phyloP scores from a whole-genome alignment of 2,888 invertebrate genomes.

The Tuta absoluta region DNA sequence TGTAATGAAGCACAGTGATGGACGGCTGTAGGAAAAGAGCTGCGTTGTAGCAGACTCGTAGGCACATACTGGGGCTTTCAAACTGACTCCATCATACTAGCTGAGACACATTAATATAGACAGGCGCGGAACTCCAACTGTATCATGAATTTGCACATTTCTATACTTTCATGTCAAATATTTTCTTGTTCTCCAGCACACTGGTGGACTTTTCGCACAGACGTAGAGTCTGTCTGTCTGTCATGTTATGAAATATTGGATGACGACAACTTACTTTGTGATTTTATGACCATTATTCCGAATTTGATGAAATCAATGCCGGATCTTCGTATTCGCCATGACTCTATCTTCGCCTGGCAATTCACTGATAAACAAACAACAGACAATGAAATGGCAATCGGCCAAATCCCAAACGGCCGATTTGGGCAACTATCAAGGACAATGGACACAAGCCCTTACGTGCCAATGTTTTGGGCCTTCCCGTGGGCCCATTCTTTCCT shows the following conservation, averaged over 20 bases:
- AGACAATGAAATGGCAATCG: neutral
- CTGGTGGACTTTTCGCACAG: too few relatives aligned
- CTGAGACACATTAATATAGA: neutral
- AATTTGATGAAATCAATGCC: neutral
- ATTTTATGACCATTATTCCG: too few relatives aligned
- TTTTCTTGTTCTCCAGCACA: too few relatives aligned
- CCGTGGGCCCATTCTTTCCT: conserved; percentile 24
- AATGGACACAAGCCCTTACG: conserved; percentile 27
- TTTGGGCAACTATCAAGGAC: neutral
- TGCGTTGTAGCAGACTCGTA: neutral
- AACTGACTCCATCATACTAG: neutral
- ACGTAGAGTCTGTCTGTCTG: too few relatives aligned
- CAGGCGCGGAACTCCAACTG: neutral
- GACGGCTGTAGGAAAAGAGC: too few relatives aligned
- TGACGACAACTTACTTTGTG: too few relatives aligned
- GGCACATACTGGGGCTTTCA: neutral
- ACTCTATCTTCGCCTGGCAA: neutral
- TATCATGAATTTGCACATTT: neutral
- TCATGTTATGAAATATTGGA: too few relatives aligned
- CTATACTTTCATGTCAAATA: too few relatives aligned
- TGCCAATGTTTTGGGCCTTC: conserved; percentile 24
- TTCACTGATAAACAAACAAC: neutral
- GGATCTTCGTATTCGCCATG: too few relatives aligned
- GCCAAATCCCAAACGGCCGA: neutral
- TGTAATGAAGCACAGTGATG: too few relatives aligned